Base-by-base conservation (phyloP, 2,797 vertebrate species). In the Peromyscus attwateri region DNA sequence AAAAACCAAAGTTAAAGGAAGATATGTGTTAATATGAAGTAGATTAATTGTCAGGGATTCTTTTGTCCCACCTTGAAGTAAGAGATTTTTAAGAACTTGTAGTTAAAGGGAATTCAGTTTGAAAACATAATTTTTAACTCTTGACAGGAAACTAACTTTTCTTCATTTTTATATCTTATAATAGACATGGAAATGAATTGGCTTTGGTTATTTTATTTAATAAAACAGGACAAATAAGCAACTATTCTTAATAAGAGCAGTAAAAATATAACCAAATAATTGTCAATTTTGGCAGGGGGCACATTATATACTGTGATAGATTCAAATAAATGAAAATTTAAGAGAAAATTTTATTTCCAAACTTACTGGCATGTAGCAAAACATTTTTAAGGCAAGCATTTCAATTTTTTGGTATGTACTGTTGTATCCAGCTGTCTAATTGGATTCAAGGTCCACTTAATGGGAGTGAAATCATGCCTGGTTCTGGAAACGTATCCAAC, bases 271-370 rank as follows among this genome's bases (percentile, higher is more conserved):
- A 68, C 0, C 62, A 83, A 31, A 62, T 57, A 89, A 75, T 43
- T 76, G 34, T 31, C 31, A 70, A 25, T 40, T 62, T 89, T 55
- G 16, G 27, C 46, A 87, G 84, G 37, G 83, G 16, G 2, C 76
- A 89, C 91, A 62, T 25, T 76, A 84, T 40, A 62, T 82, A 88
- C 19, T 89, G n/a, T 66, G 68, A 92, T 55, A 95, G 66, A 80
- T 31, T 0, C 29, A 95, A 89, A 34, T 2, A 31, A 52, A 1
- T 77, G 27, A 84, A 84, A 34, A 90, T 85, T 97, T 70, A 84
- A 93, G 73, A 76, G 14, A 4, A n/a, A 76, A 71, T 92, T 89
- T 77, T 4, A 71, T 89, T 96, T 87, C 31, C 52, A 89, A 29
- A 1, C 2, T 73, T 37, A 11, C 6, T 82, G 21, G 25, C 29